Conservation (phyloP, 2,113 vertebrate species). For the Dromiciops gliroides region DNA sequence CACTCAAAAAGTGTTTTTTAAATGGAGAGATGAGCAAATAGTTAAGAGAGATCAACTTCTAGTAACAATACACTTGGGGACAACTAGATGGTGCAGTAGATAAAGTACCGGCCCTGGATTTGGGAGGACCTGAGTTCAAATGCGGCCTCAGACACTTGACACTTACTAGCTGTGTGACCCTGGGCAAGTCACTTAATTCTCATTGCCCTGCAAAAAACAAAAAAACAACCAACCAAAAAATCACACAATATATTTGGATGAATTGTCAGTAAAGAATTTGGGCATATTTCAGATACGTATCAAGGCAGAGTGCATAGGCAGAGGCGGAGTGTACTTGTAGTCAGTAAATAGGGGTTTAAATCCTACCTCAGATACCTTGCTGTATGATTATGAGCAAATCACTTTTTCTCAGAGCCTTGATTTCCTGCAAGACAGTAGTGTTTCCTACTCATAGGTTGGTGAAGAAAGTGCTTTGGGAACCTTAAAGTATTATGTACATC, state of each 20-base stretch:
- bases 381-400: background rate
- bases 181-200: too few relatives aligned
- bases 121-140: too few relatives aligned
- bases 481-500: background rate
- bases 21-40: background rate
- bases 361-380: background rate
- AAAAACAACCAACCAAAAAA: too few relatives aligned
- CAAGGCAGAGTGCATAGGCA: background rate
- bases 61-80: background rate
- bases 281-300: background rate
- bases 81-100: too few relatives aligned
- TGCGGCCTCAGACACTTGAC: too few relatives aligned
- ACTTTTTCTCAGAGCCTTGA: background rate
- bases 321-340: background rate
- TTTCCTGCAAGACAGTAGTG: background rate
- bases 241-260: background rate
- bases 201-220: too few relatives aligned
- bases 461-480: background rate
- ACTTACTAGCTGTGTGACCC: too few relatives aligned
- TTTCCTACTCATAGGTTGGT: background rate
- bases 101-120: too few relatives aligned
- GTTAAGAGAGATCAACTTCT: background rate
- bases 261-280: background rate
- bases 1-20: background rate
- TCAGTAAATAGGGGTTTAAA: background rate